These are phyloP conservation scores for Drosophila niveifrons DNA, from an alignment of 2,888 invertebrate species.

Conservation along the genomic window DNA sequence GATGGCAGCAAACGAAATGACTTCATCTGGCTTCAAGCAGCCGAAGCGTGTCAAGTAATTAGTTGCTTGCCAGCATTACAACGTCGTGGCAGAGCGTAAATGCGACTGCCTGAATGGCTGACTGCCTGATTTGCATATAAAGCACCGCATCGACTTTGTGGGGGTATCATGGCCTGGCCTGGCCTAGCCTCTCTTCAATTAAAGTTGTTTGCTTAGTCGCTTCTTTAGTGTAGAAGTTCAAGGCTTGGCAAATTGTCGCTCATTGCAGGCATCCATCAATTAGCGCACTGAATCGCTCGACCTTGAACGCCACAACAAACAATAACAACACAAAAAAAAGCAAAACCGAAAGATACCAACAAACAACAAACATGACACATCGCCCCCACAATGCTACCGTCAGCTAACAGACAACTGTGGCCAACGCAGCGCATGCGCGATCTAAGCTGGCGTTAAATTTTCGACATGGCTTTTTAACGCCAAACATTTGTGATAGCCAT, in stretches of 20 bases:
- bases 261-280: conserved; percentile 70
- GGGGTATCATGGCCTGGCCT: conserved; percentile 33
- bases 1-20: conserved; percentile 50
- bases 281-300: conserved; percentile 46
- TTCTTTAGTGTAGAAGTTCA: conserved; percentile 64
- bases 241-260: conserved; percentile 76
- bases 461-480: conserved; percentile 74
- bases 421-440: conserved; percentile 39
- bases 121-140: conserved; percentile 67
- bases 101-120: conserved; percentile 2
- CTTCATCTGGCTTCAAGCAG: conserved; percentile 68
- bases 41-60: conserved; percentile 78
- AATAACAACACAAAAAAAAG: conserved; percentile 9
- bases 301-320: conserved; percentile 62
- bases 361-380: conserved; percentile 44
- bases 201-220: conserved; percentile 9
- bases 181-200: conserved; percentile 33
- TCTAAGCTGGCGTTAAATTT: conserved; percentile 74
- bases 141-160: conserved; percentile 26
- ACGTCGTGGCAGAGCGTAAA: conserved; percentile 42
- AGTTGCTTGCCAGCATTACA: conserved; percentile 62
- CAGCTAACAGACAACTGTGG: conserved; percentile 4
- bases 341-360: background rate
- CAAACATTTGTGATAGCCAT: conserved; percentile 53
- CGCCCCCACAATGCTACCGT: conserved; percentile 42